Percentiles rank a stretch among this genome's conserved stretches.
Conservation (phyloP, 2,113 vertebrate species). For the Cariama cristata region DNA sequence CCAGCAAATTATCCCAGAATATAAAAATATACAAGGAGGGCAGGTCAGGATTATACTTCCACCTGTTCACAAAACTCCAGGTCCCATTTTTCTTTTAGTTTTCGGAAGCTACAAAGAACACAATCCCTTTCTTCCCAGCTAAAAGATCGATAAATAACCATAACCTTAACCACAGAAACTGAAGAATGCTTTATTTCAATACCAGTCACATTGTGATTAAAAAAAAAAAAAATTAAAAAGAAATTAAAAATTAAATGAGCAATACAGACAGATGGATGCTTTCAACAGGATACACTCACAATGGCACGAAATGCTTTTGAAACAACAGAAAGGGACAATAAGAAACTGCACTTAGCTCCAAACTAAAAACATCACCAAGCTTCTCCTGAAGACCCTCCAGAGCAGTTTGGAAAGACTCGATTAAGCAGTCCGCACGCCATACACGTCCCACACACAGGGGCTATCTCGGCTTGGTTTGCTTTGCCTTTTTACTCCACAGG, state of each 20-base stretch:
- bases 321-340: background rate
- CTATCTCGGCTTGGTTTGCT: background rate
- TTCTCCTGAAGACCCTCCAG: background rate
- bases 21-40: background rate
- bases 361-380: background rate
- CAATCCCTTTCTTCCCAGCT: background rate
- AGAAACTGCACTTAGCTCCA: background rate
- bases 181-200: background rate
- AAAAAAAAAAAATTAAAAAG: too few species aligned
- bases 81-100: background rate
- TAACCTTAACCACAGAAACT: background rate
- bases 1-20: constrained; percentile 16
- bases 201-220: background rate
- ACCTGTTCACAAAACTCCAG: background rate
- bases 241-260: background rate
- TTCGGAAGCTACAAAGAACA: background rate
- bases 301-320: background rate
- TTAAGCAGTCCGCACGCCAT: background rate
- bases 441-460: rapidly evolving
- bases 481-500: background rate
- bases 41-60: constrained; percentile 29
- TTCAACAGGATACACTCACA: background rate
- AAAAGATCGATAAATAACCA: background rate
- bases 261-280: background rate
- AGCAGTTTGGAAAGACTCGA: background rate